Evolutionary conservation across 1,140 invertebrate species (phyloP).

Genomic region (Solen grandis): DNA sequence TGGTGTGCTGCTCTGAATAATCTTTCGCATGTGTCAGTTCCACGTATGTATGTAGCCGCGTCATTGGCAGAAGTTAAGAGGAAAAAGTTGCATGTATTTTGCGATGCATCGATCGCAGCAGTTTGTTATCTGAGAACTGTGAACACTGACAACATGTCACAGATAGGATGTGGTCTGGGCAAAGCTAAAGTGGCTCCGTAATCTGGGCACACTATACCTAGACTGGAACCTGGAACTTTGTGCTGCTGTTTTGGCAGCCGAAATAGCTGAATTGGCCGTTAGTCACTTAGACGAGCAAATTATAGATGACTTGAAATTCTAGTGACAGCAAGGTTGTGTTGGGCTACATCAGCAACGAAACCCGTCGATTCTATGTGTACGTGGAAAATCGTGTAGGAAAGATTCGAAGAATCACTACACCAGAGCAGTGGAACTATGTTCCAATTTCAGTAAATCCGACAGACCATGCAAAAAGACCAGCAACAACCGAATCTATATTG

Average conservation of each 20-base stretch:
- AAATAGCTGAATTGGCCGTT: neutral
- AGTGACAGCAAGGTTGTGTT: slow-evolving; percentile 2
- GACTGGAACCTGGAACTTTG: neutral
- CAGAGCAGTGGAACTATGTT: slow-evolving; percentile 33
- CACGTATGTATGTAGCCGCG: neutral
- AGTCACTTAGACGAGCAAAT: too few relatives aligned
- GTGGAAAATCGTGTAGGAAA: slow-evolving; percentile 21
- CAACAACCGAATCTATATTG: neutral
- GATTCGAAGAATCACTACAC: slow-evolving; percentile 22
- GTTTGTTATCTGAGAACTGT: too few relatives aligned
- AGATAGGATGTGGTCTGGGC: neutral
- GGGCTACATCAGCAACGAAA: slow-evolving; percentile 43
- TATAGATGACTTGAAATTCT: too few relatives aligned
- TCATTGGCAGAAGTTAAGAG: neutral
- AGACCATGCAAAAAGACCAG: slow-evolving; percentile 8
- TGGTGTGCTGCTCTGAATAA: neutral
- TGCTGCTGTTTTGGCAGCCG: neutral
- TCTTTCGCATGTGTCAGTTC: neutral
- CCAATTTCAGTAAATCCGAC: slow-evolving; percentile 25
- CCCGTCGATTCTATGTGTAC: slow-evolving; percentile 36
- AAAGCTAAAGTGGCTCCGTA: too few relatives aligned
- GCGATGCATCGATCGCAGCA: too few relatives aligned
- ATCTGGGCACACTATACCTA: neutral
- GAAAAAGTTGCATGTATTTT: too few relatives aligned
- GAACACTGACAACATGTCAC: too few relatives aligned